Percentiles rank a stretch among this genome's conserved stretches.
These are phyloP conservation scores for Rousettus leschenaultii DNA, from an alignment of 2,113 vertebrate species.

Conservation along the genomic window DNA sequence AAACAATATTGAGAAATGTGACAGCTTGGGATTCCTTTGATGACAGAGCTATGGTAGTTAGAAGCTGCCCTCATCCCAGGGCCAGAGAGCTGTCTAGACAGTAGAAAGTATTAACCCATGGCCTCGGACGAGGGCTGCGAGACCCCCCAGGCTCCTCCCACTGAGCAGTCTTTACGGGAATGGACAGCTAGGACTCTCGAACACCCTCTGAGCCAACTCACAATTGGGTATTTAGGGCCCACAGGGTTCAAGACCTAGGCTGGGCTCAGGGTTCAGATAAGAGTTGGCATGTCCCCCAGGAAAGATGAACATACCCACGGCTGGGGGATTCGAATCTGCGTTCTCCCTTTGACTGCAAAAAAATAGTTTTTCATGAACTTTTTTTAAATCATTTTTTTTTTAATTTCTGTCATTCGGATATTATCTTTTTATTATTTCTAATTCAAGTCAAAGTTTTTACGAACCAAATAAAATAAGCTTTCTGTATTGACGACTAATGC, in stretches of 20 bases:
- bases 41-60: neutral
- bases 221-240: neutral
- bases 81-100: neutral
- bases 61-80: neutral
- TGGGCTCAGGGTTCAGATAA: neutral
- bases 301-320: neutral
- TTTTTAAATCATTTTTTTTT: neutral
- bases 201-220: neutral
- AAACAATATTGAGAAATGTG: neutral
- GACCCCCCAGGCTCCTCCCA: neutral
- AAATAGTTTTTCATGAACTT: neutral
- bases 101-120: neutral
- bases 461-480: neutral
- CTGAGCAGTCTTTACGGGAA: neutral
- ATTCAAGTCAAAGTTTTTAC: neutral
- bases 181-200: neutral
- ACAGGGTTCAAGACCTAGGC: neutral
- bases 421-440: slow-evolving; percentile 6
- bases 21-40: neutral
- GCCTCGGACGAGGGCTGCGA: accelerated
- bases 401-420: neutral
- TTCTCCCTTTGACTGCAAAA: neutral
- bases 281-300: neutral
- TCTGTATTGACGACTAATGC: neutral
- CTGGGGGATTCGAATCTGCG: neutral